Conservation (phyloP, 2,113 vertebrate species). For the Peucedramus taeniatus region DNA sequence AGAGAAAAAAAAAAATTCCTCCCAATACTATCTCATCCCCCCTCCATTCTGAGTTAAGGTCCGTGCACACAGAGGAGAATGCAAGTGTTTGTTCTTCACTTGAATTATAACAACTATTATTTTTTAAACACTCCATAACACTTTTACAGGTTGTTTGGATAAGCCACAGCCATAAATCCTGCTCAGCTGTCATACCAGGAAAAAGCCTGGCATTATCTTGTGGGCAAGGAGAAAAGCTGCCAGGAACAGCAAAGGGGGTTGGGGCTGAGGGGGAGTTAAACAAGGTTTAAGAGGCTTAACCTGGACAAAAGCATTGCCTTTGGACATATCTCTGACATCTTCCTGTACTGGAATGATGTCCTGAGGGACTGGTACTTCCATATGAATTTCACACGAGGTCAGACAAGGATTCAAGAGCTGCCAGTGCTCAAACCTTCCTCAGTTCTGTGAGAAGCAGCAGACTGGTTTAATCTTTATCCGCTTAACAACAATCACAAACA, state of each 20-base stretch:
- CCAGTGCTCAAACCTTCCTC: neutral
- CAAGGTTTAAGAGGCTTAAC: neutral
- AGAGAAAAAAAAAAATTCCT: neutral
- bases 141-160: conserved; percentile 35
- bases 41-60: neutral
- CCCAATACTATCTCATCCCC: neutral
- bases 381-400: neutral
- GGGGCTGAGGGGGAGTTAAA: neutral
- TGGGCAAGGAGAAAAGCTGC: neutral
- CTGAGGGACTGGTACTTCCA: neutral
- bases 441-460: neutral
- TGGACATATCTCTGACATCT: neutral
- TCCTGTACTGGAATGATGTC: neutral
- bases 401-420: neutral
- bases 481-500: neutral
- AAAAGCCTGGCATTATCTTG: neutral
- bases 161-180: conserved; percentile 8
- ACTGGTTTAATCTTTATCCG: neutral
- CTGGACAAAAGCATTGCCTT: neutral
- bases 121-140: neutral
- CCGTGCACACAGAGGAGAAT: neutral
- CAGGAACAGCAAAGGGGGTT: neutral
- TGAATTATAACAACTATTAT: neutral
- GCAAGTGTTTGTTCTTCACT: neutral
- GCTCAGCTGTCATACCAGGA: neutral